Evolutionary conservation across 2,797 vertebrate genomes (phyloP), one percentile per base, ranked within the genome.

Genomic region (Peromyscus nudipes): DNA sequence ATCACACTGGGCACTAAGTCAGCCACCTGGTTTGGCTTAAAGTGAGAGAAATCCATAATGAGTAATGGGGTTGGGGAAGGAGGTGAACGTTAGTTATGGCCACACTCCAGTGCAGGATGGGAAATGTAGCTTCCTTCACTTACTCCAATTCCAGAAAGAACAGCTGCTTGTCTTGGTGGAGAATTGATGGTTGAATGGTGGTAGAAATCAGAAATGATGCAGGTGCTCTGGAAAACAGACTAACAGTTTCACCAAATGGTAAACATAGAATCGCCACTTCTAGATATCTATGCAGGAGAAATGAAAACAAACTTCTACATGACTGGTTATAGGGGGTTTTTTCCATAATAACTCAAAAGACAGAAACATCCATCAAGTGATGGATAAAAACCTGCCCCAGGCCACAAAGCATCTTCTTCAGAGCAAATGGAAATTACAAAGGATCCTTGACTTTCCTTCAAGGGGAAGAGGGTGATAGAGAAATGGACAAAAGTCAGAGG

Each of bases 21-120:
- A 80, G 69, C 27, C 65, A 55, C 64, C 67, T 23, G 27, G 52
- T 80, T 8, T 4, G 62, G 49, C 67, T 69, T 27, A 27, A 87
- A 71, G 65, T 62, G 34, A 69, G n/a, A 89, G 52, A 95, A 94
- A 75, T 71, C 62, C 73, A 88, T n/a, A 92, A 69, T 87, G 12
- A 95, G 43, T 57, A 52, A 77, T 21, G 13, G 23, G 2, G 19
- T 46, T 3, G 10, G 4, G 7, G 1, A 57, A 55, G 31, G 49
- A 55, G 7, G 21, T 2, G n/a, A 67, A 7, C 82, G 34, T 79
- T 73, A 86, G 31, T 27, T 80, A 29, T 0, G 19, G 29, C 80
- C 64, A 95, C 83, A 81, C 67, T 77, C 31, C 34, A 62, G 46
- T 23, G 21, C 62, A 17, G 25, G 3, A 14, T 49, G 0, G 13